Base-by-base conservation (phyloP, 2,113 vertebrate genomes). In the Lepus europaeus region DNA sequence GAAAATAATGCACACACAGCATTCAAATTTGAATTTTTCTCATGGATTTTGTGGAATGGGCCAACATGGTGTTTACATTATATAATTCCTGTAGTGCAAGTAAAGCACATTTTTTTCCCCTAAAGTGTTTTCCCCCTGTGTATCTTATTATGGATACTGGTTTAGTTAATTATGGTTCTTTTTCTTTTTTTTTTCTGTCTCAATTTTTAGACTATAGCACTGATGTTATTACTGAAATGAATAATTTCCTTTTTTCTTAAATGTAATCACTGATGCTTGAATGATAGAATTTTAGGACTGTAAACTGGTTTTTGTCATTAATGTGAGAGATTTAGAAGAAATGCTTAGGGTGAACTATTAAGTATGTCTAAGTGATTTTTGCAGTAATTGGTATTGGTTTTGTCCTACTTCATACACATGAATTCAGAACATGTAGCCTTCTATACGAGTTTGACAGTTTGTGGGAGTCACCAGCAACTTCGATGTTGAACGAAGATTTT, bases 221-320 rank as follows among this genome's bases (percentile, higher is more conserved):
- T 97, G 96, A 98, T 97, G 96, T 96, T 98, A 97, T 97, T 98
- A 96, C 98, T 98, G 97, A 98, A 97, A 97, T 98, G 98, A 98
- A 97, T 98, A 98, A 98, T 98, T 98, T 97, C 97, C 97, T 98
- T 98, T 98, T 98, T 96, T 98, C 96, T 98, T 96, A 91, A 97
- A 98, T 98, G 97, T 99, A 99, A 99, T 98, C 98, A 96, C 98
- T 98, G 98, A 99, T 99, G 99, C 99, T 99, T 99, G 99, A 99
- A 98, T 98, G 98, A 98, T 99, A 99, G 99, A 98, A 98, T 96
- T 98, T 98, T 99, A 99, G 99, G 99, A 99, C 99, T 99, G 99
- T 99, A 99, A 99, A 98, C 98, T 98, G 98, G 98, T 99, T 99
- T 97, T 99, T 98, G 98, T 99, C 98, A 98, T 98, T 99, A 99